Percentiles rank a stretch among this genome's conserved stretches.
phyloP scores from a whole-genome alignment of 2,888 invertebrate species.

The Trichogramma evanescens region DNA sequence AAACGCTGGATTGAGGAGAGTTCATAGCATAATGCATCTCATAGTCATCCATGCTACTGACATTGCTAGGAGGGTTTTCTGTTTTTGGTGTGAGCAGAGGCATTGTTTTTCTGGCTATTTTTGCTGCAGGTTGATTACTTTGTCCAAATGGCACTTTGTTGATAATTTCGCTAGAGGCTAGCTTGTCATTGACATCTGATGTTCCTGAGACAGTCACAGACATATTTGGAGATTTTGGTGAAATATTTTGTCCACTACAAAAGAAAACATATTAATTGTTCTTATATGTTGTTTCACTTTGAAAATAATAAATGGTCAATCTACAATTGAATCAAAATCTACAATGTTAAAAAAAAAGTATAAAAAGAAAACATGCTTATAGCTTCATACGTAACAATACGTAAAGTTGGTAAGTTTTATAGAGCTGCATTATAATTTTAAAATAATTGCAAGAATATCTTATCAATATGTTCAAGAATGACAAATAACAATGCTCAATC shows the following conservation, averaged over 20 bases:
- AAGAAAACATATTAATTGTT: constrained; percentile 1
- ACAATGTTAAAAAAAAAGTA: no score
- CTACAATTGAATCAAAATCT: no score
- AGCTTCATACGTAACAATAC: no score
- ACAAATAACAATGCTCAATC: no score
- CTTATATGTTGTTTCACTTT: neutral
- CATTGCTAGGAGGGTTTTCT: constrained; percentile 12
- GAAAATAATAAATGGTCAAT: no score
- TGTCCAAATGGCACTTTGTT: neutral
- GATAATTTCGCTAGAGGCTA: neutral
- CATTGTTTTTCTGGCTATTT: constrained; percentile 20
- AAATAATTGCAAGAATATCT: no score
- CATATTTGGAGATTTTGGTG: constrained; percentile 1
- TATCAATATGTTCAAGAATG: no score
- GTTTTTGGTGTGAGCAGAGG: constrained; percentile 6
- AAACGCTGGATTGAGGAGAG: constrained; percentile 9
- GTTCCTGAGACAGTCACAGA: constrained; percentile 5
- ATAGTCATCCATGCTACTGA: constrained; percentile 8
- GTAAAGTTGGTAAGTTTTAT: no score
- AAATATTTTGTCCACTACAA: constrained; percentile 9
- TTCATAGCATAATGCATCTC: neutral
- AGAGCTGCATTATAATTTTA: no score
- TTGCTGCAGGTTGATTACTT: neutral
- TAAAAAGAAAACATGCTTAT: no score
- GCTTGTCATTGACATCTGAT: neutral